Conservation (phyloP, 2,888 invertebrate species). For the Drosophila lacicola region DNA sequence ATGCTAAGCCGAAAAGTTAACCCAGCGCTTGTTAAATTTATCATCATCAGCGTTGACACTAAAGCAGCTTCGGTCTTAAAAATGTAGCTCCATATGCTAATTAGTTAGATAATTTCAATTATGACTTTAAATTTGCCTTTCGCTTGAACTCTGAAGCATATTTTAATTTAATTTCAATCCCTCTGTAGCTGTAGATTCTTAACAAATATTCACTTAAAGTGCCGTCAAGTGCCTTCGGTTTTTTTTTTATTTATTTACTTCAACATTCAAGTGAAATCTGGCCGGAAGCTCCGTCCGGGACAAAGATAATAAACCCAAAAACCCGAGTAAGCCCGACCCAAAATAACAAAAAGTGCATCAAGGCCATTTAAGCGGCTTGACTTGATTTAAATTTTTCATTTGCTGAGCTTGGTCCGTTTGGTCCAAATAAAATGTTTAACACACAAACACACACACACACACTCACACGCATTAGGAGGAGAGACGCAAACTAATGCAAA, state of each 20-base stretch:
- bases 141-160: not conserved
- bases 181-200: not conserved
- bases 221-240: not conserved
- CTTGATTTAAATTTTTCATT: conserved; percentile 66
- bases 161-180: not conserved
- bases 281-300: not conserved
- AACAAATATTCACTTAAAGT: conserved; percentile 3
- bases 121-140: conserved; percentile 2
- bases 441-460: conserved; percentile 18
- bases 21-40: conserved; percentile 55
- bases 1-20: conserved; percentile 75
- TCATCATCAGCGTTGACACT: conserved; percentile 42
- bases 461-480: conserved; percentile 6
- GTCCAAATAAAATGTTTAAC: conserved; percentile 38
- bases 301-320: conserved; percentile 26
- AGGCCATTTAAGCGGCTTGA: conserved; percentile 48
- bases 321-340: conserved; percentile 23
- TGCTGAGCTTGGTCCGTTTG: conserved; percentile 18
- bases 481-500: conserved; percentile 60
- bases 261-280: not conserved
- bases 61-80: conserved; percentile 6
- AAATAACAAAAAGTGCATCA: conserved; percentile 50
- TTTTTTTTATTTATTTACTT: not conserved
- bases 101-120: conserved; percentile 28
- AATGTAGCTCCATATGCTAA: conserved; percentile 15